Base-by-base conservation (phyloP, 2,113 vertebrate genomes). In the Pedionomus torquatus region DNA sequence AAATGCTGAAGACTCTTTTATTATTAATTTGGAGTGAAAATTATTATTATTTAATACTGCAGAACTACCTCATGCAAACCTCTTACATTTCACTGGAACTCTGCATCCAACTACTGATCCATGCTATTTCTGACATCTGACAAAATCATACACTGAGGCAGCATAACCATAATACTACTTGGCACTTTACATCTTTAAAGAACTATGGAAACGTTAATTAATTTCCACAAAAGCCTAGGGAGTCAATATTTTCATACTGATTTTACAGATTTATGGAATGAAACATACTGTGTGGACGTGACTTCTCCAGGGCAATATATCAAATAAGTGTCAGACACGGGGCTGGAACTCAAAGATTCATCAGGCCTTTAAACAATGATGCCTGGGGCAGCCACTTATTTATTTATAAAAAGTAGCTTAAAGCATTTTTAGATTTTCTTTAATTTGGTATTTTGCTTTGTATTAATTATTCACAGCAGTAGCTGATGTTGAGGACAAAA, bases 171-270 rank as follows among this genome's bases (percentile, higher is more conserved):
- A 92, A 95, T 71, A 66, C 30, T 57, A 19, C 49, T 89, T 95
- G 89, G 77, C 86, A 95, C 52, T 84, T 97, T 55, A 52, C 90
- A 95, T 95, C 96, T 97, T 95, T 95, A 81, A 92, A 93, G 37
- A 90, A 84, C 80, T 82, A 87, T 21, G 65, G 76, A 91, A 95
- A 93, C 89, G 74, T 87, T 96, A 97, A 97, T 92, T 93, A 95
- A 92, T 90, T 88, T 93, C 72, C 61, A 87, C 61, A 93, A 91
- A 41, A 92, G 97, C 97, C 97, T 72, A 46, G n/a, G 69, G 96
- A 94, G 83, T 92, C 95, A 97, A 95, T 91, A 93, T 95, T 92
- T 95, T 96, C 86, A 85, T 90, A 66, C 60, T 58, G 83, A 89
- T 96, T 90, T 92, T 93, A 69, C 71, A 90, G 90, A 97, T 97